A percentile compares a stretch with the other conserved stretches of the same genome.
Evolutionary conservation across 2,797 vertebrate genomes (phyloP).

Genomic region (Lacerta agilis): DNA sequence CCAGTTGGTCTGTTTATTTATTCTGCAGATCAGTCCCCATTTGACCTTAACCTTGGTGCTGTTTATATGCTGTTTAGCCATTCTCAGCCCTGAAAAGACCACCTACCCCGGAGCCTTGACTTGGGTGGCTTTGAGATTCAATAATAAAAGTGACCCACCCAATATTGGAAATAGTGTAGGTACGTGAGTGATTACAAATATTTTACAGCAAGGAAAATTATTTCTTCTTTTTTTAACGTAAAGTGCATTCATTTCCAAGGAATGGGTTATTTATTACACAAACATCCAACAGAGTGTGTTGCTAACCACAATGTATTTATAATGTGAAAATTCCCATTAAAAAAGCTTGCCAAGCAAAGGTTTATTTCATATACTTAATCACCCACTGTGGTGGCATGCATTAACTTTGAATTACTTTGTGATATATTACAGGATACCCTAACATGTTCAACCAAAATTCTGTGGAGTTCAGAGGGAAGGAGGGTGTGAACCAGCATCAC

Average conservation of each 20-base stretch:
- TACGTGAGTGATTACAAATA: neutral
- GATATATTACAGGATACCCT: accelerated
- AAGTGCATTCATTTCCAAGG: slow-evolving; percentile 25
- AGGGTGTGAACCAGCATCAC: neutral
- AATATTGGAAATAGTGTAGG: neutral
- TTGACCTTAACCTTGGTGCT: neutral
- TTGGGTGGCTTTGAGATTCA: neutral
- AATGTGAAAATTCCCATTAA: slow-evolving; percentile 1
- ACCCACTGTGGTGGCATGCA: accelerated
- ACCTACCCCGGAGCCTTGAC: neutral
- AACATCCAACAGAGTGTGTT: slow-evolving; percentile 1
- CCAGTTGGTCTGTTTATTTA: neutral
- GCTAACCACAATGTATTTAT: neutral
- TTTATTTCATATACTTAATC: neutral
- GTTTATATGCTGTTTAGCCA: neutral
- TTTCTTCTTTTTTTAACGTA: neutral
- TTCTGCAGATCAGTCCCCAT: neutral
- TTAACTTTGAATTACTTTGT: slow-evolving; percentile 4
- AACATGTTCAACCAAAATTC: neutral
- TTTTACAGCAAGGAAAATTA: slow-evolving; percentile 7
- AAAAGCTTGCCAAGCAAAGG: neutral
- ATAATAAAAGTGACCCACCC: neutral
- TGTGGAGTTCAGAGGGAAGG: neutral
- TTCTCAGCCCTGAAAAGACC: neutral
- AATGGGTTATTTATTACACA: slow-evolving; percentile 26